Conservation (phyloP, 2,888 invertebrate species). For the Geophilus truncorum region DNA sequence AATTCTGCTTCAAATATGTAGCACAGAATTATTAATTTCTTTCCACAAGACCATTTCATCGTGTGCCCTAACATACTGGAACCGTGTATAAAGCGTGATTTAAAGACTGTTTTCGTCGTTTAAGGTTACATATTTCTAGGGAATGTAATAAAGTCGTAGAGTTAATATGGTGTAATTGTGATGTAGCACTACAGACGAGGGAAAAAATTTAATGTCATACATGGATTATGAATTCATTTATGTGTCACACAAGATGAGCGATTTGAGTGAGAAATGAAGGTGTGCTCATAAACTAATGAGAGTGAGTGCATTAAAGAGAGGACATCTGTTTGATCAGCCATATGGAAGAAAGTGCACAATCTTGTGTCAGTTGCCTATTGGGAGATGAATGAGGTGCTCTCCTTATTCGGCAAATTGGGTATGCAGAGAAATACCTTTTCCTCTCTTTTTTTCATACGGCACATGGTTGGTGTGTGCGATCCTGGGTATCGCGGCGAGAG, state of each 20-base stretch:
- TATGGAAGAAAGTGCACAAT: slow-evolving; percentile 27
- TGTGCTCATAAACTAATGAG: slow-evolving; percentile 21
- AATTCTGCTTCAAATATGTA: too few relatives aligned
- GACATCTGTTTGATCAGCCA: slow-evolving; percentile 27
- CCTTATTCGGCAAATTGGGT: slow-evolving; percentile 35
- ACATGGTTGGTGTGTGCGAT: slow-evolving; percentile 30
- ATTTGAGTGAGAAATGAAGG: slow-evolving; percentile 18
- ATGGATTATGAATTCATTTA: not conserved
- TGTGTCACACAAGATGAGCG: not conserved
- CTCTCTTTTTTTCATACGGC: slow-evolving; percentile 19
- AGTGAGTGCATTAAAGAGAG: slow-evolving; percentile 1
- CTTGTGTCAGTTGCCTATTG: slow-evolving; percentile 22
- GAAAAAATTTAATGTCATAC: not conserved
- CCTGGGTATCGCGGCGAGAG: slow-evolving; percentile 32
- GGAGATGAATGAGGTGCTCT: slow-evolving; percentile 26
- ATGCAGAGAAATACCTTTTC: slow-evolving; percentile 34
- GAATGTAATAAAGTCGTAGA: not conserved
- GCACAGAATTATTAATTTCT: too few relatives aligned
- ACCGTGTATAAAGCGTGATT: too few relatives aligned
- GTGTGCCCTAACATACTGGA: too few relatives aligned
- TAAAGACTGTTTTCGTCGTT: not conserved
- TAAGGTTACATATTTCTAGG: not conserved
- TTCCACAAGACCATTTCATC: too few relatives aligned
- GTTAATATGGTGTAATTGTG: not conserved
- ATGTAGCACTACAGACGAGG: not conserved